Conservation (phyloP, 1,140 invertebrate genomes). For the Drosophila micromelanica region DNA sequence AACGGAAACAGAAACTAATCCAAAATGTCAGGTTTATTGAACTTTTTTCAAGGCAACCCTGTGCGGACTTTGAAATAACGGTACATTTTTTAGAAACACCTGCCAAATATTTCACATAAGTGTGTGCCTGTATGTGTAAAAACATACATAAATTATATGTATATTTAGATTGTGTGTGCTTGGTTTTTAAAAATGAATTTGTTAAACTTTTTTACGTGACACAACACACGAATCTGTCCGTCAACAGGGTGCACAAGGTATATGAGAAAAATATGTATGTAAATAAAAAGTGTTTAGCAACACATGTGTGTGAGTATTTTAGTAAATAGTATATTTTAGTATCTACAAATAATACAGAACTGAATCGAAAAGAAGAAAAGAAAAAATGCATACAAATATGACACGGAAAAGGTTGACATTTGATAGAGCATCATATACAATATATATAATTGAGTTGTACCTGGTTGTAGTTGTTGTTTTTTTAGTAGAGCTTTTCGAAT, state of each 20-base stretch:
- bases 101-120: conserved; percentile 21
- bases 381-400: conserved; percentile 7
- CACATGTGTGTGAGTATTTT: background rate
- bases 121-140: background rate
- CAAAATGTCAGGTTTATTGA: conserved; percentile 20
- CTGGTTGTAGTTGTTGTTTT: conserved; percentile 80
- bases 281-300: conserved; percentile 13
- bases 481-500: conserved; percentile 75
- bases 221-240: conserved; percentile 26
- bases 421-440: conserved; percentile 24
- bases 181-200: conserved; percentile 21
- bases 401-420: conserved; percentile 18
- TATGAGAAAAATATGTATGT: conserved; percentile 5
- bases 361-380: too few species aligned
- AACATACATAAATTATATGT: background rate
- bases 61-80: background rate
- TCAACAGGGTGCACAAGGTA: conserved; percentile 36
- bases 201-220: conserved; percentile 24
- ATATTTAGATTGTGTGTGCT: background rate
- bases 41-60: conserved; percentile 8
- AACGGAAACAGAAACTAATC: background rate
- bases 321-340: conserved; percentile 8
- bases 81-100: conserved; percentile 7
- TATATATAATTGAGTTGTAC: conserved; percentile 48
- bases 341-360: conserved; percentile 16